Evolutionary conservation across 2,113 vertebrate species (phyloP), one percentile per base, ranked within the genome.

Genomic region (Microtus oregoni): DNA sequence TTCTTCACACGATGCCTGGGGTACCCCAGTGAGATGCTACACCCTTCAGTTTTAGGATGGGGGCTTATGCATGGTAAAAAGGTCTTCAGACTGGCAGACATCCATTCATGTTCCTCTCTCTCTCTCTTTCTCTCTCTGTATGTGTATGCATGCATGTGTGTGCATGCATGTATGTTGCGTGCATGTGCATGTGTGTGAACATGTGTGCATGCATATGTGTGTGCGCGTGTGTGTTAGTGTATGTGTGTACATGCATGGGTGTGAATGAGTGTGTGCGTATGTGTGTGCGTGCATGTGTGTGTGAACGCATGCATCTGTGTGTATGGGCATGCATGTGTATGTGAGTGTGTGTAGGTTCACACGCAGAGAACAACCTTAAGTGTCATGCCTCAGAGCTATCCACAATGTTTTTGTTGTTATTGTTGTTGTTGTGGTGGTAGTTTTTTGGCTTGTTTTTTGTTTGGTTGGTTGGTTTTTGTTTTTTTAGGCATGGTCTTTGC

Each of bases 11-110:
- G 4, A 94, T 68, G 30, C 68, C n/a, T 47, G 9, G 58, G 78
- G 85, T 90, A 93, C 41, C 68, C 79, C 95, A 92, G 63, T 86
- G 32, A 89, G 88, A 61, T 38, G 89, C 47, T 22, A 81, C 13
- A 75, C 30, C 47, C 55, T 89, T 7, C 26, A 82, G 22, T n/a
- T 44, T 89, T 65, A 78, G 12, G 87, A 63, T 32, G 38, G 15
- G 63, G n/a, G 0, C 79, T 82, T 41, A 15, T 50, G 26, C 22
- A 47, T 47, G 3, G 73, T 94, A 86, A 50, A 79, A 55, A 79
- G 44, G 55, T 68, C 63, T 86, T 47, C 41, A 50, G 41, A 30
- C 76, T 73, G 47, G 22, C n/a, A 75, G 14, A 12, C 4, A 44
- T 19, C 5, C 26, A 13, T 75, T 10, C 17, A 0, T 19, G 35